A percentile compares a stretch with the other conserved stretches of the same genome.
These are phyloP conservation scores for Venustaconcha ellipsiformis DNA, from an alignment of 1,140 invertebrate species.

Conservation along the genomic window DNA sequence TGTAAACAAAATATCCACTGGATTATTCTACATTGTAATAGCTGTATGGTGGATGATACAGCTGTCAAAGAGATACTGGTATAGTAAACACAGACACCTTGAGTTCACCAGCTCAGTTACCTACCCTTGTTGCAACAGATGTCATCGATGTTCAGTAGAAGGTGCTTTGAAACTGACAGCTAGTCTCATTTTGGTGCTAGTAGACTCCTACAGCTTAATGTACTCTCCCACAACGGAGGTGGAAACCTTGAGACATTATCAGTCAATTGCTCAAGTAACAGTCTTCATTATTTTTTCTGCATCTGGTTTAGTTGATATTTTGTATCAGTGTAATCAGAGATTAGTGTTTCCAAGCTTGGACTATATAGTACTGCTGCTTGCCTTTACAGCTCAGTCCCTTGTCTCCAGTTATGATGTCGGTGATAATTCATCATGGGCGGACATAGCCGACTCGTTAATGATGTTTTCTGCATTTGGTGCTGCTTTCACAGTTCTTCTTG, in stretches of 20 bases:
- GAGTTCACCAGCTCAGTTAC: slow-evolving; percentile 36
- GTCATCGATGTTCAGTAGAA: slow-evolving; percentile 32
- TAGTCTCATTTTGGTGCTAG: slow-evolving; percentile 12
- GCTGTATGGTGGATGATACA: slow-evolving; percentile 47
- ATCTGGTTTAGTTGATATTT: slow-evolving; percentile 37
- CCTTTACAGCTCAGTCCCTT: slow-evolving; percentile 36
- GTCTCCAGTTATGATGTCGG: slow-evolving; percentile 25
- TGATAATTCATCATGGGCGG: slow-evolving; percentile 15
- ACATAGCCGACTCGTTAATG: slow-evolving; percentile 11
- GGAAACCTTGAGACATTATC: slow-evolving; percentile 5
- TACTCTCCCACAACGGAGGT: slow-evolving; percentile 4
- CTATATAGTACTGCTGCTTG: slow-evolving; percentile 32
- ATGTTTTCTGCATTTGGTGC: slow-evolving; percentile 22
- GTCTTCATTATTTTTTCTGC: slow-evolving; percentile 39
- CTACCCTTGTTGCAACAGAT: slow-evolving; percentile 34
- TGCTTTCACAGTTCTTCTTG: slow-evolving; percentile 24
- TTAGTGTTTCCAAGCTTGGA: slow-evolving; percentile 35
- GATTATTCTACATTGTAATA: slow-evolving; percentile 31
- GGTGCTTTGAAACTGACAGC: slow-evolving; percentile 32
- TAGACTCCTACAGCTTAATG: not conserved
- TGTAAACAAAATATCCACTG: slow-evolving; percentile 21
- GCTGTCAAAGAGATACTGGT: slow-evolving; percentile 34
- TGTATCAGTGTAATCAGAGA: slow-evolving; percentile 23
- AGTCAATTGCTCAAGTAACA: slow-evolving; percentile 27
- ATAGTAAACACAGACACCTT: slow-evolving; percentile 23